A percentile compares a stretch with the other conserved stretches of the same genome.
Evolutionary conservation across 2,797 vertebrate species (phyloP).

Genomic region (Ataeniobius toweri): DNA sequence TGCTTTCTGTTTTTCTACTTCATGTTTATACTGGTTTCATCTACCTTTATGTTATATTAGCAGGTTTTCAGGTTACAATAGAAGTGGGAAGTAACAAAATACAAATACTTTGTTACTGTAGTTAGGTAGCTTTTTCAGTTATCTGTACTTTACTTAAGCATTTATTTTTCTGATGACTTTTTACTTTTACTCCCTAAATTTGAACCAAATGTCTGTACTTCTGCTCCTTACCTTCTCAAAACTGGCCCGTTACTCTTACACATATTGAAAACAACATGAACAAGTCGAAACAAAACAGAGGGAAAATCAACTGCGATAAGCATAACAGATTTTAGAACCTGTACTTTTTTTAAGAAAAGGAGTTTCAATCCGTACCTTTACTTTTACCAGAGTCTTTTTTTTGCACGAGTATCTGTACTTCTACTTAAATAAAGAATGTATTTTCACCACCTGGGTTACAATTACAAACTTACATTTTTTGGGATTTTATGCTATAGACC

Average conservation of each 20-base stretch:
- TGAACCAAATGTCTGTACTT: neutral
- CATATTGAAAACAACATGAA: neutral
- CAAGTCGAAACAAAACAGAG: neutral
- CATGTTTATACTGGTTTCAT: neutral
- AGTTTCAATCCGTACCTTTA: too few species aligned
- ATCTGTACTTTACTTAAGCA: neutral
- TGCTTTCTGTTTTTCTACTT: neutral
- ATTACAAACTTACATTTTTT: too few species aligned
- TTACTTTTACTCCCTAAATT: neutral
- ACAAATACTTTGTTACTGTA: neutral
- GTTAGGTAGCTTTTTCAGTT: neutral
- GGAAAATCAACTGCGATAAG: neutral
- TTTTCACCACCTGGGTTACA: too few species aligned
- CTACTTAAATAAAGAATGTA: too few species aligned
- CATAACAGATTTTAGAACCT: too few species aligned
- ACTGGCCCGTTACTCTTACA: neutral
- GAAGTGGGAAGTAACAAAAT: neutral
- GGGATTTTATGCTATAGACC: too few species aligned
- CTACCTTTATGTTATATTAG: neutral
- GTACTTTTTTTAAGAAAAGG: too few species aligned
- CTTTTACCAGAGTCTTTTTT: too few species aligned
- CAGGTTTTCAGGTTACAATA: neutral
- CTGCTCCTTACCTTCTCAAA: neutral
- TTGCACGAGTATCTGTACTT: too few species aligned
- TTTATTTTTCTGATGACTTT: neutral